Conservation (phyloP, 1,140 invertebrate species). For the Drosophila paulistorum region DNA sequence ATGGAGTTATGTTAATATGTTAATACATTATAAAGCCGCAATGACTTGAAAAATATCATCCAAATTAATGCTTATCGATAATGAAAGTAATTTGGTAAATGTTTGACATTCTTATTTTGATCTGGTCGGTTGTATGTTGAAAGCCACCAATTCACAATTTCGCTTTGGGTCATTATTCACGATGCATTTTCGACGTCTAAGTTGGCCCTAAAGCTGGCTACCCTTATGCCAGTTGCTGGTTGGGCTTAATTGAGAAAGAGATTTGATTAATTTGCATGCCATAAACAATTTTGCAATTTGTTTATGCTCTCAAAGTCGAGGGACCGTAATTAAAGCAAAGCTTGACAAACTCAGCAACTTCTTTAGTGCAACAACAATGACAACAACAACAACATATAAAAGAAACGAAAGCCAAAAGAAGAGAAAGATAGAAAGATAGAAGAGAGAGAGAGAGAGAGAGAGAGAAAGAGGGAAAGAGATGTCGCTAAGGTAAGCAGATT, state of each 20-base stretch:
- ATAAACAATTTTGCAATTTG: conserved; percentile 79
- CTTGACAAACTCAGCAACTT: conserved; percentile 59
- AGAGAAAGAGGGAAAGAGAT: conserved; percentile 33
- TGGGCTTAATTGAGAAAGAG: conserved; percentile 72
- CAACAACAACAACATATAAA: conserved; percentile 13
- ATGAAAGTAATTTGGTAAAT: too few relatives aligned
- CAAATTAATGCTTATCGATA: too few relatives aligned
- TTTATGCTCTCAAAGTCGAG: conserved; percentile 72
- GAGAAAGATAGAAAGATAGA: neutral
- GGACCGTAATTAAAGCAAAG: conserved; percentile 74
- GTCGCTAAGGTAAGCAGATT: conserved; percentile 76
- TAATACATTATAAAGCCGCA: too few relatives aligned
- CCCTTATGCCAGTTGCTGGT: conserved; percentile 6
- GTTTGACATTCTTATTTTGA: neutral
- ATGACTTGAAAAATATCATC: too few relatives aligned
- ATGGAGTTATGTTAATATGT: too few relatives aligned
- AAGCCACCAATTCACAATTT: neutral
- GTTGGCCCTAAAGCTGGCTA: neutral
- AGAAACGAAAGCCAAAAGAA: neutral
- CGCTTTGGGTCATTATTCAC: neutral
- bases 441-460: conserved; percentile 16
- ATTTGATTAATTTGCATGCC: conserved; percentile 79
- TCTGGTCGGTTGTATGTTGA: neutral
- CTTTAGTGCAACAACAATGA: conserved; percentile 26
- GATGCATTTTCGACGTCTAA: neutral